These are phyloP conservation scores for Leptocoma aspasia DNA, from an alignment of 2,113 vertebrate species.

Conservation along the genomic window DNA sequence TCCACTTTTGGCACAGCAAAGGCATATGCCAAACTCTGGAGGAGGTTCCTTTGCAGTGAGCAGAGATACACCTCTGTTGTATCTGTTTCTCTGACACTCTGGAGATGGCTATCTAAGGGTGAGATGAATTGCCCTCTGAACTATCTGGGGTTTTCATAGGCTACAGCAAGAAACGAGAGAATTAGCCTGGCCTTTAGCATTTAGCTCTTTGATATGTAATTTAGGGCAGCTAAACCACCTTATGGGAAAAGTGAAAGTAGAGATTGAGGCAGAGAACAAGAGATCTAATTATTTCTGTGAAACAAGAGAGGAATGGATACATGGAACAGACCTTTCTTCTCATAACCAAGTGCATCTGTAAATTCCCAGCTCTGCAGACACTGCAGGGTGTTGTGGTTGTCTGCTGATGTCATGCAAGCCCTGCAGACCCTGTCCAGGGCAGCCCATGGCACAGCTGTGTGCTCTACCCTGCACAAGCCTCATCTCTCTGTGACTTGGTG, in stretches of 20 bases:
- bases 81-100: not conserved
- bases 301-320: not conserved
- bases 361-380: not conserved
- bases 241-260: not conserved
- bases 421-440: not conserved
- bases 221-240: not conserved
- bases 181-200: constrained; percentile 4
- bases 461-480: not conserved
- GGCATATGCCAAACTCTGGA: not conserved
- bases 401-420: not conserved
- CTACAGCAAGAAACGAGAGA: not conserved
- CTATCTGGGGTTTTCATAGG: not conserved
- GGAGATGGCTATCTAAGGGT: constrained; percentile 13
- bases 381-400: not conserved
- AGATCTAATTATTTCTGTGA: constrained; percentile 5
- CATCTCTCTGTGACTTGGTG: not conserved
- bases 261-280: not conserved
- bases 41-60: not conserved
- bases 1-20: not conserved
- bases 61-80: not conserved
- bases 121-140: constrained; percentile 7
- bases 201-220: constrained; percentile 19
- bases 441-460: not conserved
- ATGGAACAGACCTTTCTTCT: not conserved
- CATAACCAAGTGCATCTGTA: not conserved